These are phyloP conservation scores for Styela clava DNA, from an alignment of 23 tunicate species.

Conservation along the genomic window DNA sequence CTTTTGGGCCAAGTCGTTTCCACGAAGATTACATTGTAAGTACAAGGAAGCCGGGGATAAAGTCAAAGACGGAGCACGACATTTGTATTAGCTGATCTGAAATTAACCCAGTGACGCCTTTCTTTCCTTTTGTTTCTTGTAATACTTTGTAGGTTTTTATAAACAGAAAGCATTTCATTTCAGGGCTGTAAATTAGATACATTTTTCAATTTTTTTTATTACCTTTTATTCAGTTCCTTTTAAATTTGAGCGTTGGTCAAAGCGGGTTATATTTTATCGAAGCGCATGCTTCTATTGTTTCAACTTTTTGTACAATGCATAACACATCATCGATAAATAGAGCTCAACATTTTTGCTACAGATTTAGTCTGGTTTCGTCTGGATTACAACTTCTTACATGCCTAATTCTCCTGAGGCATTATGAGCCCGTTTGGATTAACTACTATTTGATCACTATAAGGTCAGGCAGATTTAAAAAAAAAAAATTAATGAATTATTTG, in stretches of 20 bases:
- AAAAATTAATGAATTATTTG: not conserved
- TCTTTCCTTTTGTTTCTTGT: no score
- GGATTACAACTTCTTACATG: slow-evolving; percentile 35
- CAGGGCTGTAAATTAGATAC: no score
- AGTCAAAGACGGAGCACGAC: not conserved
- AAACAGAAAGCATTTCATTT: no score
- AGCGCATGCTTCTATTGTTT: not conserved
- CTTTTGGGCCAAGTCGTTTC: no score
- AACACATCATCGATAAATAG: not conserved
- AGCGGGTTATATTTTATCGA: not conserved
- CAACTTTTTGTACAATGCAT: not conserved
- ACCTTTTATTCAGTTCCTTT: no score
- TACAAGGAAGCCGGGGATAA: slow-evolving; percentile 7
- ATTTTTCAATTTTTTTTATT: no score
- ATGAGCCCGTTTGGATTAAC: slow-evolving; percentile 5
- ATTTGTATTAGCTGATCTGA: not conserved
- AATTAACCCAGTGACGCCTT: not conserved
- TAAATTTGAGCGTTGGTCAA: no score
- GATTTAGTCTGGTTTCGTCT: not conserved
- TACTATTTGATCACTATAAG: not conserved
- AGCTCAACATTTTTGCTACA: not conserved
- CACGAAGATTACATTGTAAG: slow-evolving; percentile 30
- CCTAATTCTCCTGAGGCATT: slow-evolving; percentile 18
- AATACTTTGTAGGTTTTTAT: no score
- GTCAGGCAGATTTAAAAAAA: not conserved